Evolutionary conservation across 2,888 invertebrate species (phyloP).

Genomic region (Athalia cordata): DNA sequence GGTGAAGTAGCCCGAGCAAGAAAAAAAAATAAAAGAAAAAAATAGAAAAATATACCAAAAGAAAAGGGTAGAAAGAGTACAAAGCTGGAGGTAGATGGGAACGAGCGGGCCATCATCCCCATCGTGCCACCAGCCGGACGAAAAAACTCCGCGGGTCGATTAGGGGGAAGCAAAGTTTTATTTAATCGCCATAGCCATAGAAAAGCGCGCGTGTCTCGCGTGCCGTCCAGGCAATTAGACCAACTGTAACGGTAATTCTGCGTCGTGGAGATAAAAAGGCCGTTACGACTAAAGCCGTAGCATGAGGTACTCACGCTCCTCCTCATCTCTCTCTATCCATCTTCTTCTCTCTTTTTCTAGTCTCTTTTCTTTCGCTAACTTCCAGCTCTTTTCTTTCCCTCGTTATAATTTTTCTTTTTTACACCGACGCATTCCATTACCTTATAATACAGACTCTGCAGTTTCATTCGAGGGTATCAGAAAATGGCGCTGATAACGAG

Average conservation of each 20-base stretch:
- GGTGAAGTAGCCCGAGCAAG: neutral
- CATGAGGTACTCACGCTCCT: conserved; percentile 6
- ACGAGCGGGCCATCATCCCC: neutral
- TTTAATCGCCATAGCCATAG: conserved; percentile 42
- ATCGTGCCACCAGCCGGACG: neutral
- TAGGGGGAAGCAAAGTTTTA: conserved; percentile 39
- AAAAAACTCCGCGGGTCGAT: conserved; percentile 26
- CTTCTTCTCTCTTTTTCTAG: neutral
- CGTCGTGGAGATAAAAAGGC: conserved; percentile 40
- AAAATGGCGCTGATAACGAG: no score
- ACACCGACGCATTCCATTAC: neutral
- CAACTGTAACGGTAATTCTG: conserved; percentile 41
- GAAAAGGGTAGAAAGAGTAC: neutral
- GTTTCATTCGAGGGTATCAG: no score
- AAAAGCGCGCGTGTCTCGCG: conserved; percentile 43
- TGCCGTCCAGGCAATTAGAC: conserved; percentile 41
- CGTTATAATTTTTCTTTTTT: neutral
- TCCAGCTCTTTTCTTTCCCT: neutral
- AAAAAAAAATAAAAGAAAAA: neutral
- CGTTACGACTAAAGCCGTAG: conserved; percentile 28
- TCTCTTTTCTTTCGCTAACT: neutral
- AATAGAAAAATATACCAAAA: neutral
- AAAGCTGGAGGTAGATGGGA: neutral
- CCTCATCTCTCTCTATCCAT: neutral
- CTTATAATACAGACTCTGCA: no score